phyloP scores from a whole-genome alignment of 2,888 invertebrate species.

The Chaetogeoica ovagalla region DNA sequence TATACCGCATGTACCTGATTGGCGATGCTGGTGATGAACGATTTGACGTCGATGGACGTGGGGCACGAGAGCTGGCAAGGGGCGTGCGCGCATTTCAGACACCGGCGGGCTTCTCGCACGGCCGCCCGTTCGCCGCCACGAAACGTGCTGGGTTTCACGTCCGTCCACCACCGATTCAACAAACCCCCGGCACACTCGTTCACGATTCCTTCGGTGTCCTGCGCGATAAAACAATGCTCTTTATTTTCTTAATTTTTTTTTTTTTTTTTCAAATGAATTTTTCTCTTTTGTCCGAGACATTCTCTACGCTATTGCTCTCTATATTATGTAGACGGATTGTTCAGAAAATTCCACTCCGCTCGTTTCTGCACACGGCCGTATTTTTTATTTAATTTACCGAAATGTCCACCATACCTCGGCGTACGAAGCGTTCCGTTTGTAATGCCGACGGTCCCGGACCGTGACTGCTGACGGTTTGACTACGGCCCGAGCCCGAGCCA shows the following conservation, averaged over 20 bases:
- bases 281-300: too few relatives aligned
- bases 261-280: too few relatives aligned
- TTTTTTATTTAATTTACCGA: too few relatives aligned
- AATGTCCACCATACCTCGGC: neutral
- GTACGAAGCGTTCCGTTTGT: constrained; percentile 37
- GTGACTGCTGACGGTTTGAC: constrained; percentile 33
- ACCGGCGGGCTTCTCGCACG: constrained; percentile 82
- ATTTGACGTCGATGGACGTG: constrained; percentile 94
- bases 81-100: constrained; percentile 91
- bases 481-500: constrained; percentile 5
- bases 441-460: constrained; percentile 21
- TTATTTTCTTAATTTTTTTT: too few relatives aligned
- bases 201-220: constrained; percentile 26
- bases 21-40: constrained; percentile 93
- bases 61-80: constrained; percentile 99
- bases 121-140: constrained; percentile 84
- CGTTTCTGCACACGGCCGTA: too few relatives aligned
- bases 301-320: too few relatives aligned
- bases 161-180: constrained; percentile 94
- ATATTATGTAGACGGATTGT: too few relatives aligned
- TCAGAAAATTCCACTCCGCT: too few relatives aligned
- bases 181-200: constrained; percentile 5
- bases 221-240: too few relatives aligned
- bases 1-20: constrained; percentile 71
- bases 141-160: constrained; percentile 95